Evolutionary conservation across 2,113 vertebrate genomes (phyloP).

Genomic region (Chaetodon auriga): DNA sequence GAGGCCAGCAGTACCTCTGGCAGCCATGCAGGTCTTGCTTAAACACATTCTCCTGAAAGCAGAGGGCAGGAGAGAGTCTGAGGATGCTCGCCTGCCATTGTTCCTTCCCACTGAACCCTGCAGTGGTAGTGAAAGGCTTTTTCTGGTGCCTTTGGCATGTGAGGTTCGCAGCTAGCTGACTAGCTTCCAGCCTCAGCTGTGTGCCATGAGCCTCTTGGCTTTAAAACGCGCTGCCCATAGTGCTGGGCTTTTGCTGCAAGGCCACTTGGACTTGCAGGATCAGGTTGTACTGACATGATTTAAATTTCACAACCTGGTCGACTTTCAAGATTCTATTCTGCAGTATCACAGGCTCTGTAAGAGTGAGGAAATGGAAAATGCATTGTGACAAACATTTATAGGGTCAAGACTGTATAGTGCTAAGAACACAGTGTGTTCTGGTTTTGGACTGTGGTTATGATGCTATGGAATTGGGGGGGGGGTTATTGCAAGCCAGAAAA

Average conservation of each 20-base stretch:
- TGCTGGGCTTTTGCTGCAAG: constrained; percentile 23
- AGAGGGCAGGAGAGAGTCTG: constrained; percentile 32
- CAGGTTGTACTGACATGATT: constrained; percentile 18
- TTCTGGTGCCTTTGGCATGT: constrained; percentile 46
- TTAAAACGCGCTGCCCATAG: constrained; percentile 24
- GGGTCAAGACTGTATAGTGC: neutral
- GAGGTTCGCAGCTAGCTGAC: constrained; percentile 45
- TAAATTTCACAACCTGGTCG: constrained; percentile 22
- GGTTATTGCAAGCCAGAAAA: neutral
- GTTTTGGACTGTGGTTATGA: neutral
- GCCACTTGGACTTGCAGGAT: constrained; percentile 14
- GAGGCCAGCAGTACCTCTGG: constrained; percentile 46
- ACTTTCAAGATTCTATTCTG: neutral
- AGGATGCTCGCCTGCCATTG: constrained; percentile 53
- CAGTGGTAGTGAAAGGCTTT: constrained; percentile 42
- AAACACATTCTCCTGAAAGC: constrained; percentile 42
- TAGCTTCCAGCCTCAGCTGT: constrained; percentile 53
- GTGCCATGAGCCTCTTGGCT: constrained; percentile 49
- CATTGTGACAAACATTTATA: neutral
- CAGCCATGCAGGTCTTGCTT: constrained; percentile 39
- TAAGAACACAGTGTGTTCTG: neutral
- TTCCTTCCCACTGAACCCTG: constrained; percentile 40
- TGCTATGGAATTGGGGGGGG: neutral
- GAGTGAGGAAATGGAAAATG: neutral
- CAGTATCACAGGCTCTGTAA: neutral